Percentiles rank a stretch among this genome's conserved stretches.
Conservation (phyloP, 2,113 vertebrate species). For the Apaloderma vittatum region DNA sequence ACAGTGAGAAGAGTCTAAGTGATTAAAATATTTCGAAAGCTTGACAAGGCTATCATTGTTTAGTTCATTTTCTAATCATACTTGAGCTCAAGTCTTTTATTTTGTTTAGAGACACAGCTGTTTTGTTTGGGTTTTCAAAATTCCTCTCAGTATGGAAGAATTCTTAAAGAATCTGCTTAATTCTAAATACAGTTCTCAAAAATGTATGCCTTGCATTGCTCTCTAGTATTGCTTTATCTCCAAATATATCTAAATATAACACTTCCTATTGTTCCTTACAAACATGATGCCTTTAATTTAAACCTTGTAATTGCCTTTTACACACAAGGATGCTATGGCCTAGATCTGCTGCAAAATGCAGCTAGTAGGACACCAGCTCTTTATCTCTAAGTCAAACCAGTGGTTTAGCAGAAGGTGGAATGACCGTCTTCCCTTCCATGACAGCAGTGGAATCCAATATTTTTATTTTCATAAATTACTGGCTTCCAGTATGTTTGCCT, state of each 20-base stretch:
- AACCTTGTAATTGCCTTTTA: not conserved
- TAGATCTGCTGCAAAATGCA: not conserved
- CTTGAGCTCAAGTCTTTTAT: constrained; percentile 75
- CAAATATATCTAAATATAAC: not conserved
- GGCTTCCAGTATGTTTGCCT: not conserved
- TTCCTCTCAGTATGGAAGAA: not conserved
- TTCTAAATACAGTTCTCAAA: not conserved
- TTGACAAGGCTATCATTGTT: constrained; percentile 75
- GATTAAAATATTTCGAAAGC: constrained; percentile 28
- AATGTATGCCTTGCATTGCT: not conserved
- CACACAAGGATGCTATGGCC: not conserved
- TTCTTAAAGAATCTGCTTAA: not conserved
- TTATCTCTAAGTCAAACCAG: not conserved
- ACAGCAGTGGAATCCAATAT: not conserved
- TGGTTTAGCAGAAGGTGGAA: not conserved
- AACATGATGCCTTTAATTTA: not conserved
- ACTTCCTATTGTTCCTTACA: not conserved
- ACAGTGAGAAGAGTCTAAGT: not conserved
- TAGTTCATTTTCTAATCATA: constrained; percentile 64
- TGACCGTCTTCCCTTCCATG: not conserved
- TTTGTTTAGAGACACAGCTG: constrained; percentile 60
- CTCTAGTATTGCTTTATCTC: not conserved
- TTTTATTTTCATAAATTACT: not conserved
- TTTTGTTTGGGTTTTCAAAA: constrained; percentile 66
- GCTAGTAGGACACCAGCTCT: not conserved